Base-by-base conservation (phyloP, 92 coral and sea anemone genomes). In the Porites cylindrica region DNA sequence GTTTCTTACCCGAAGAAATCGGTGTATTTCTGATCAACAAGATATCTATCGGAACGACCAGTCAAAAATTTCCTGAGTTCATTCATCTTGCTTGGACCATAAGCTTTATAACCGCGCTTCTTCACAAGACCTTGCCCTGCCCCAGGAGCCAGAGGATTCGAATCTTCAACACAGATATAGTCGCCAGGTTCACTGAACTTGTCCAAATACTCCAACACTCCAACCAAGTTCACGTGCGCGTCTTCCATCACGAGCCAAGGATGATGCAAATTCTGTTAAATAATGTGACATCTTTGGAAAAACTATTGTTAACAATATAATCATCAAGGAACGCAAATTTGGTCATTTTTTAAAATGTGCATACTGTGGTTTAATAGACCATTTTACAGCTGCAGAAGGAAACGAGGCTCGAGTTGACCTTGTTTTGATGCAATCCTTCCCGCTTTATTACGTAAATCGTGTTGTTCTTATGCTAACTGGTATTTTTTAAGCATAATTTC, bases 241-340 rank as follows among this genome's bases (percentile, higher is more conserved):
- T 93, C 96, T 51, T 93, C 96, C 11, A 66, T 18, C 18, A 93
- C 13, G 4, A 88, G 77, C 96, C 96, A 93, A 1, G 96, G 96
- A 47, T 88, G 96, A 10, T 92, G 92, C n/a, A 93, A 78, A 19
- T n/a, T 78, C 96, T 93, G 91, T 18, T 16, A 20, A 21, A 17
- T 26, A 26, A 26, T 26, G 29, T 1, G 29, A 26, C 2, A 26
- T 26, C 29, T 26, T 26, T 26, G 29, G 29, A 26, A 26, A 26
- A 1, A 26, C 29, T 26, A 26, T 26, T 26, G 29, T 26, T 26
- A 1, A 26, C 2, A 26, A 26, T 26, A 26, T 26, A 26, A 26
- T 26, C 29, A 26, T 26, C 29, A 26, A 26, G 29, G 29, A 26
- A 26, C 0, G 29, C 29, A 26, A 26, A 26, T 26, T 26, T 1